Evolutionary conservation across 2,797 vertebrate genomes (phyloP), one percentile per base, ranked within the genome.

Genomic region (Centroberyx gerrardi): DNA sequence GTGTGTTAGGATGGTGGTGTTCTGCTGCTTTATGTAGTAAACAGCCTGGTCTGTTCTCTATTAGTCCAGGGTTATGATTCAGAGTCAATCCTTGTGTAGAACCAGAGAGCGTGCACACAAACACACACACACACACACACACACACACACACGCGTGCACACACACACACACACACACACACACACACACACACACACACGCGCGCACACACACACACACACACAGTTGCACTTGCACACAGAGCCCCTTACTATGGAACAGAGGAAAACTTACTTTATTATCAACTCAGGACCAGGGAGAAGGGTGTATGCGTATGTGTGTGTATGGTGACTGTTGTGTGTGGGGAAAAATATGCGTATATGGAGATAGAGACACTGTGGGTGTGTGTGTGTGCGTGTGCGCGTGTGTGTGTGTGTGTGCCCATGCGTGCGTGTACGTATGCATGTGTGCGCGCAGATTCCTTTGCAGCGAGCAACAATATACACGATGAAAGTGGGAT

Each of bases 21-120:
- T 89, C 67, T 62, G 59, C 74, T 68, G 68, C 62, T 79, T 74
- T 68, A 72, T 73, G 82, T 73, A 82, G 72, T 87, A 86, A 86
- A 88, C 72, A 68, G n/a, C 29, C 52, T 62, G 59, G 52, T 84
- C 54, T 90, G 80, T 78, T 88, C 60, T 52, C 46, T 72, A 88
- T 93, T 88, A 90, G 59, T 64, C 52, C 62, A 56, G 55, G 56
- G 67, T 72, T 66, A 78, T 29, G 49, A 78, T 78, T 46, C 53
- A 66, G 22, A 44, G 40, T 18, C 48, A 81, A 70, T 33, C 55
- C 60, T 68, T 51, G 46, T 58, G 52, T 33, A 22, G 44, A 63
- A 53, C 18, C 27, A 48, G 31, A 59, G 31, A 51, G 38, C 9
- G 46, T 15, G 5, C 22, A 22, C 22, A 22, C 22, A 22, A 1